Percentiles rank a stretch among this genome's conserved stretches.
These are phyloP conservation scores for Gobionotothen gibberifrons DNA, from an alignment of 2,797 vertebrate species.

Conservation along the genomic window DNA sequence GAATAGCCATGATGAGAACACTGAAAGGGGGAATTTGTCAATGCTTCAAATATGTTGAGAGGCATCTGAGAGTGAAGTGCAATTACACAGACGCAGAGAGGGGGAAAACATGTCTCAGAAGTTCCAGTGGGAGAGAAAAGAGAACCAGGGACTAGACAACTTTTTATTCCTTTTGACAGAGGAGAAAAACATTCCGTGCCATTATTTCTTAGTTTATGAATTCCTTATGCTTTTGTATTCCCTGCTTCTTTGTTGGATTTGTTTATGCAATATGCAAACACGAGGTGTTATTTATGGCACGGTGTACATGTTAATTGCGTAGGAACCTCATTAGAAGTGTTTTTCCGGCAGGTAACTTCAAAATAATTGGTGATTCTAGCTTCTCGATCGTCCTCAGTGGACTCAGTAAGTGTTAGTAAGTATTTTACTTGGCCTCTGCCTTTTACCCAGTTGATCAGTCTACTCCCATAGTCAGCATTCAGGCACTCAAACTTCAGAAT, in stretches of 20 bases:
- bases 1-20: slow-evolving; percentile 80
- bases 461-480: too few species aligned
- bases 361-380: slow-evolving; percentile 10
- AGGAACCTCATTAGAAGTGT: slow-evolving; percentile 59
- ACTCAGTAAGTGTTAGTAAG: not conserved
- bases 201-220: slow-evolving; percentile 44
- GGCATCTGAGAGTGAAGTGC: slow-evolving; percentile 75
- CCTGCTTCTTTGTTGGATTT: slow-evolving; percentile 52
- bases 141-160: slow-evolving; percentile 45
- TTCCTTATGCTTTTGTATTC: slow-evolving; percentile 44
- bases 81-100: slow-evolving; percentile 72
- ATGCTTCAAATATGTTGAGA: slow-evolving; percentile 78
- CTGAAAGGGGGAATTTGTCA: slow-evolving; percentile 77
- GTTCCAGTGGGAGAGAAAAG: slow-evolving; percentile 43
- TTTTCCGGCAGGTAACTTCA: slow-evolving; percentile 35
- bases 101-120: slow-evolving; percentile 56
- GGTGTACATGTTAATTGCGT: slow-evolving; percentile 50
- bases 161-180: slow-evolving; percentile 58
- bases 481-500: too few species aligned
- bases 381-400: slow-evolving; percentile 19
- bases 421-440: too few species aligned
- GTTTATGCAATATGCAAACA: slow-evolving; percentile 64
- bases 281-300: slow-evolving; percentile 55
- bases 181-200: slow-evolving; percentile 15
- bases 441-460: too few species aligned